phyloP scores from a whole-genome alignment of 2,888 invertebrate genomes.

The Mimas tiliae region DNA sequence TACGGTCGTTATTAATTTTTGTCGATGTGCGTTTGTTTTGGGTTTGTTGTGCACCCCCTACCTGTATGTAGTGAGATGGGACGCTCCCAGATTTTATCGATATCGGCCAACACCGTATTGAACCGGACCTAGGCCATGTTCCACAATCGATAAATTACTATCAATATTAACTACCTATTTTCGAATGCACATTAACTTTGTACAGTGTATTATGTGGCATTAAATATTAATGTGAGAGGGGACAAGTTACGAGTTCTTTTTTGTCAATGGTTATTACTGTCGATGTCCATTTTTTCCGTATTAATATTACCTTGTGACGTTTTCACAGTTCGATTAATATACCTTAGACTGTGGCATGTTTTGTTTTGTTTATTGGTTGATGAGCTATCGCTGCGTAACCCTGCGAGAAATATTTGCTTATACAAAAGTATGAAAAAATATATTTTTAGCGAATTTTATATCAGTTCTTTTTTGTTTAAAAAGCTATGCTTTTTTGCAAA shows the following conservation, averaged over 20 bases:
- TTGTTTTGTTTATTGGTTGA: slow-evolving; percentile 38
- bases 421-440: not conserved
- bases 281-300: not conserved
- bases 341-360: slow-evolving; percentile 6
- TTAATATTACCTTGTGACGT: slow-evolving; percentile 29
- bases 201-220: not conserved
- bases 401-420: not conserved
- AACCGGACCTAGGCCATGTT: slow-evolving; percentile 5
- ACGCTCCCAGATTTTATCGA: slow-evolving; percentile 28
- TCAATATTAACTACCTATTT: not conserved
- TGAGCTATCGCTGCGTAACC: slow-evolving; percentile 50
- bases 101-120: slow-evolving; percentile 33
- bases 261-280: not conserved
- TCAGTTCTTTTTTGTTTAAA: not conserved
- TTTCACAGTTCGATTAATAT: not conserved
- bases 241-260: not conserved
- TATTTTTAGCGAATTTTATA: not conserved
- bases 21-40: slow-evolving; percentile 59
- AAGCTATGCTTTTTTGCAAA: slow-evolving; percentile 1
- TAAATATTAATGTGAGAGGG: not conserved
- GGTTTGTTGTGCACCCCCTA: slow-evolving; percentile 70
- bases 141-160: not conserved
- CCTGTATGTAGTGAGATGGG: slow-evolving; percentile 45
- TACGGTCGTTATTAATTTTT: slow-evolving; percentile 56
- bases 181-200: not conserved